Evolutionary conservation across 1,140 invertebrate genomes (phyloP).

Genomic region (Babylonia areolata): DNA sequence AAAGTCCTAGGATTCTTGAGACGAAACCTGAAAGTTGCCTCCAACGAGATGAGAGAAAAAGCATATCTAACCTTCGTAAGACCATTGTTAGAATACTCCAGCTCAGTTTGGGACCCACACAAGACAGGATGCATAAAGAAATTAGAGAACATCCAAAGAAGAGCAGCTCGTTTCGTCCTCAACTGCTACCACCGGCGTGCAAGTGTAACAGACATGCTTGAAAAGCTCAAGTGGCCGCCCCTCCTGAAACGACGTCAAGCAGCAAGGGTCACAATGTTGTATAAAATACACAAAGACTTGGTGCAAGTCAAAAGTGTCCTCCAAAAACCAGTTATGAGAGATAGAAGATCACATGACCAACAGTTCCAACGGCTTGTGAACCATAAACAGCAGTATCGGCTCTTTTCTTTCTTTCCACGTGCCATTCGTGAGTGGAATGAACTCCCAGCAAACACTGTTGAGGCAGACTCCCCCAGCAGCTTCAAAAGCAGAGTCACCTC

Average conservation of each 20-base stretch:
- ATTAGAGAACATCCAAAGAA: not conserved
- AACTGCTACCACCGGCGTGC: not conserved
- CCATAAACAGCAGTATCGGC: too few species aligned
- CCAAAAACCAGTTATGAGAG: too few species aligned
- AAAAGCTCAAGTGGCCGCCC: not conserved
- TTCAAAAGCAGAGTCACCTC: too few species aligned
- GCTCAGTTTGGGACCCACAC: slow-evolving; percentile 22
- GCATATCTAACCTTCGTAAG: slow-evolving; percentile 7
- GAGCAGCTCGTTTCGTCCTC: not conserved
- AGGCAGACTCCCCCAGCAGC: too few species aligned
- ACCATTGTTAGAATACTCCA: slow-evolving; percentile 7
- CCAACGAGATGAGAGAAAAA: not conserved
- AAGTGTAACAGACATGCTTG: not conserved
- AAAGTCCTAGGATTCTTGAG: not conserved
- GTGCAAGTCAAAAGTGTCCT: too few species aligned
- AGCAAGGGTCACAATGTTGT: too few species aligned
- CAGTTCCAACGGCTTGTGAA: too few species aligned
- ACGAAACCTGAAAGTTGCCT: slow-evolving; percentile 13
- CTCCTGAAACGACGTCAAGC: not conserved
- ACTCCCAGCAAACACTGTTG: too few species aligned
- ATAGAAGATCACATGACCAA: too few species aligned
- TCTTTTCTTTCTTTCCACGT: too few species aligned
- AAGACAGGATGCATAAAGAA: not conserved
- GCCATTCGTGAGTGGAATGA: too few species aligned
- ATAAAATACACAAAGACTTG: too few species aligned